A percentile compares a stretch with the other conserved stretches of the same genome.
These are phyloP conservation scores for Ictalurus punctatus DNA, from an alignment of 2,113 vertebrate species.

Conservation along the genomic window DNA sequence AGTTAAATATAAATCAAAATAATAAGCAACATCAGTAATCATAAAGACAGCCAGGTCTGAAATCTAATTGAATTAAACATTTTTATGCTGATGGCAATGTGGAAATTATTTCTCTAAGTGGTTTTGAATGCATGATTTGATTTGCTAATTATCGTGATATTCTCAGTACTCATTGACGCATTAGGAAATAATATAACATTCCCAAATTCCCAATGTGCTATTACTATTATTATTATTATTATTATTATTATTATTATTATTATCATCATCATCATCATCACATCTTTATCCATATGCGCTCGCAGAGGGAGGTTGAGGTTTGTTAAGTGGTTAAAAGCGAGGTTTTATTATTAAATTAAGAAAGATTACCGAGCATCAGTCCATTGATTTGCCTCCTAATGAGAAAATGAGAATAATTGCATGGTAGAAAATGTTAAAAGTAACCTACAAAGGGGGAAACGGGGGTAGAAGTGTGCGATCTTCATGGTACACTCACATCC, in stretches of 20 bases:
- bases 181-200: neutral
- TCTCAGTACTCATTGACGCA: neutral
- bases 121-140: neutral
- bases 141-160: neutral
- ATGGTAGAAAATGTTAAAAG: neutral
- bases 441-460: neutral
- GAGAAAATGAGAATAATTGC: conserved; percentile 4
- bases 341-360: conserved; percentile 8
- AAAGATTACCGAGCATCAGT: neutral
- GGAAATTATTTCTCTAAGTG: neutral
- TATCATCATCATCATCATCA: neutral
- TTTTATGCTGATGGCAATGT: neutral
- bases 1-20: neutral
- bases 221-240: neutral
- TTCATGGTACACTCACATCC: neutral
- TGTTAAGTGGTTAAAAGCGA: conserved; percentile 2
- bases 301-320: neutral
- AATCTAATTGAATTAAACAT: neutral
- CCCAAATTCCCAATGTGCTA: neutral
- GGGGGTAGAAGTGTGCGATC: neutral
- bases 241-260: neutral
- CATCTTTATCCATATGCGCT: neutral
- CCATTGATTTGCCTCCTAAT: conserved; percentile 17
- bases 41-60: neutral
- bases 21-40: neutral